Base-by-base conservation (phyloP, 2,113 vertebrate species). In the Pelvicachromis taeniatus region DNA sequence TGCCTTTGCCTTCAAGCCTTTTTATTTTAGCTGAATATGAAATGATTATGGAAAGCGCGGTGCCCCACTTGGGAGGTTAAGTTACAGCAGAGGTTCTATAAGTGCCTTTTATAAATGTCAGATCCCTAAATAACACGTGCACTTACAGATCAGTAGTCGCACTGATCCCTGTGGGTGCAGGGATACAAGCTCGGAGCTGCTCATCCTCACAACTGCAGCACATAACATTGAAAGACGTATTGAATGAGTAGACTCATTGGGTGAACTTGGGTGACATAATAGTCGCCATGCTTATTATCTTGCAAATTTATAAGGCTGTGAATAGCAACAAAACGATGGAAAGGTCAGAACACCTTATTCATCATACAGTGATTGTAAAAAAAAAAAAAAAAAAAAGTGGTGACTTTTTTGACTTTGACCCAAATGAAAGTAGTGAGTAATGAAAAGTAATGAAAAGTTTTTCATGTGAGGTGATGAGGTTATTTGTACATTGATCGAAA, bases 81-180 rank as follows among this genome's bases (percentile, higher is more conserved):
- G 85, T 85, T 87, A 73, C 85, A 68, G 85, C 56, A 16, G 65
- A 85, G 88, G 63, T 88, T 94, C 88, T 45, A 61, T 79, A 70
- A 86, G 82, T 88, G 88, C 61, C 78, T 92, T 92, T 87, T 78
- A 84, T 88, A 89, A 89, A 94, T 92, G 92, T 91, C 91, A 89
- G 52, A 70, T 84, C 87, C 56, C 83, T 55, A 73, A 83, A 59
- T 88, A 86, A 75, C 80, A 58, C 9, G n/a, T 45, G 45, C 61
- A 77, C 29, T 59, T 23, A 17, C 53, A 42, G 70, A 48, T 75
- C 70, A 52, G 70, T 75, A 80, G 79, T 84, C 82, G 8, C 90
- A 23, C 84, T 83, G 83, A 83, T 89, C 87, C 81, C 88, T 59
- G 77, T 75, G 87, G 87, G 83, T 45, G 52, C 29, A 75, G 68